Base-by-base conservation (phyloP, 2,113 vertebrate genomes). In the Rhinolophus sinicus region DNA sequence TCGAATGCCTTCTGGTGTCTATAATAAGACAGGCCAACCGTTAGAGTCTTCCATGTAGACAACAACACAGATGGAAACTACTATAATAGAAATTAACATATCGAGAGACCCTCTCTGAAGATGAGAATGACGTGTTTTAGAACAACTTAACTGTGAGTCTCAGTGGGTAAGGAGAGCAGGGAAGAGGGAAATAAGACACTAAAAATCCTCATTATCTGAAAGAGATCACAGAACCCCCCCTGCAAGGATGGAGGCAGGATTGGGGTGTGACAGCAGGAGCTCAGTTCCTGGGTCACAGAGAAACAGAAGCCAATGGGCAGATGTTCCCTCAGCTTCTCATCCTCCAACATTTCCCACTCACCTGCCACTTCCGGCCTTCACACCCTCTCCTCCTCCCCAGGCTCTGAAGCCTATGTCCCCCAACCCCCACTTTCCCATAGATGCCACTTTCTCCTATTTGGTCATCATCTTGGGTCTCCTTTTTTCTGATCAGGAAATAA, bases 201-300 rank as follows among this genome's bases (percentile, higher is more conserved):
- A 33, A 35, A 75, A 50, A 26, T 73, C 13, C 73, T 78, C 19
- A 21, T 44, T 38, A 22, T 62, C 16, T 64, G 12, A n/a, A 28
- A 38, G 16, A 54, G 18, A 72, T 69, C 22, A 60, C 2, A 33
- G 52, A 47, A 16, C 1, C 12, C 5, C 5, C 47, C 33, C 21
- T 14, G 19, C 52, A 14, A 54, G 15, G 40, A 33, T 7, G 2
- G 28, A 8, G 35, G 22, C 64, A 84, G 65, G 5, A 50, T 44
- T 21, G 1, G 54, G 30, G 8, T 0, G 0, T 5, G 54, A 75
- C 72, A 11, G 6, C 24, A 47, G 21, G 38, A 28, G n/a, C 22
- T 73, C 14, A 2, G 21, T 38, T 75, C 58, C 58, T 69, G 0
- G 0, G 44, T 24, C 16, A 30, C 35, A 44, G 38, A n/a, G 64